Evolutionary conservation across 2,888 invertebrate species (phyloP), one percentile per base, ranked within the genome.

Genomic region (Pteria penguin): DNA sequence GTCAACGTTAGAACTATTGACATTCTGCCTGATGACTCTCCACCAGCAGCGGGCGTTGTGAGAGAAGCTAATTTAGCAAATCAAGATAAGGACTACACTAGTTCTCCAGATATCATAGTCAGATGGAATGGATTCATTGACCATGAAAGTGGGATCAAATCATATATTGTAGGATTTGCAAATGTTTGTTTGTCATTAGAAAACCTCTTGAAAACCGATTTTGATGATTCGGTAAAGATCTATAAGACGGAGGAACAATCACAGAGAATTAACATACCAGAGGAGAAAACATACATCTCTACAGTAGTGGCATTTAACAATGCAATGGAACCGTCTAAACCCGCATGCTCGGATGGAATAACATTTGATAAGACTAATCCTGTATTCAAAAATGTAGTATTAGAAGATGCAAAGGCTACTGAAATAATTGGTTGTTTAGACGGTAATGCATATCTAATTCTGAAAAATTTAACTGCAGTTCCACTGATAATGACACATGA

Each of bases 341-440:
- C 78, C 5, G 84, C 72, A 11, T 88, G 87, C 76, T 86, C 86
- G 24, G 84, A 87, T 67, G 88, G 88, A 5, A 76, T 88, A 18
- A 75, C 66, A 2, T 75, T 75, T 18, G 84, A 84, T 72, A 71
- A 32, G 4, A 76, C 80, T n/a, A 63, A 71, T 8, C 84, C 82
- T 22, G 3, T 26, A 24, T 24, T 85, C 3, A 26, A 8, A 4
- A 81, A 82, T 66, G 33, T 83, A 4, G 55, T 33, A 11, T 5
- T 85, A n/a, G 63, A 72, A 32, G 31, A 78, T 52, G 79, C 72
- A 3, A 60, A 63, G 52, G 80, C 76, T 32, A 31, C n/a, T 2
- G 72, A 71, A 60, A 27, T 33, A 4, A 52, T 77, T 8, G 76
- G 45, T 3, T 80, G 82, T 31, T 55, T 55, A 11, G 62, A 79